These are phyloP conservation scores for Conchocele bisecta DNA, from an alignment of 2,888 invertebrate genomes.

Conservation along the genomic window DNA sequence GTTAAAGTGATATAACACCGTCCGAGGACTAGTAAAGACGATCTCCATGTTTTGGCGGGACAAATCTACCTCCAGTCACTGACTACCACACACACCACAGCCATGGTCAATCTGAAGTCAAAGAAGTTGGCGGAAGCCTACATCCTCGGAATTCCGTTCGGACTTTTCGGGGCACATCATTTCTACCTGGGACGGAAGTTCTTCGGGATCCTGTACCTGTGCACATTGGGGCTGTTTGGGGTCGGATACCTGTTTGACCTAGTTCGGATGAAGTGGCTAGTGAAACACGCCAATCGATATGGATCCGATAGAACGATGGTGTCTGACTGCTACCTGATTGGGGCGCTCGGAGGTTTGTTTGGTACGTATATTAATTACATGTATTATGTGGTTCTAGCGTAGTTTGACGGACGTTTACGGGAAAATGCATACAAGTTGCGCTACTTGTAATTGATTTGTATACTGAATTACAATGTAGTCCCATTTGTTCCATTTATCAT, in stretches of 20 bases:
- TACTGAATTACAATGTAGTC: too few species aligned
- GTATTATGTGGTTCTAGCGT: too few species aligned
- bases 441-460: too few species aligned
- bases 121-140: slow-evolving; percentile 57
- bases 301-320: slow-evolving; percentile 48
- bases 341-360: slow-evolving; percentile 41
- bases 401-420: too few species aligned
- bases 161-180: slow-evolving; percentile 57
- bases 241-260: slow-evolving; percentile 62
- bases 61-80: too few species aligned
- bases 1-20: too few species aligned
- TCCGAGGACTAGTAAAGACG: too few species aligned
- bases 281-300: slow-evolving; percentile 53
- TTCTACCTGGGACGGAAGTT: slow-evolving; percentile 57
- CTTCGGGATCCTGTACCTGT: slow-evolving; percentile 61
- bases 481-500: too few species aligned
- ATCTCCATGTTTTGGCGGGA: too few species aligned
- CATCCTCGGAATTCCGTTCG: slow-evolving; percentile 55
- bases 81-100: too few species aligned
- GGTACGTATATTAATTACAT: slow-evolving; percentile 47
- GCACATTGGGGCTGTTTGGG: slow-evolving; percentile 60
- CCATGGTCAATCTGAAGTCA: not conserved
- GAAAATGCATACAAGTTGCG: too few species aligned
- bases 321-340: slow-evolving; percentile 44
- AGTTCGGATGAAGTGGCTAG: slow-evolving; percentile 56